Conservation (phyloP, 2,888 invertebrate genomes). For the Endomychus coccineus region DNA sequence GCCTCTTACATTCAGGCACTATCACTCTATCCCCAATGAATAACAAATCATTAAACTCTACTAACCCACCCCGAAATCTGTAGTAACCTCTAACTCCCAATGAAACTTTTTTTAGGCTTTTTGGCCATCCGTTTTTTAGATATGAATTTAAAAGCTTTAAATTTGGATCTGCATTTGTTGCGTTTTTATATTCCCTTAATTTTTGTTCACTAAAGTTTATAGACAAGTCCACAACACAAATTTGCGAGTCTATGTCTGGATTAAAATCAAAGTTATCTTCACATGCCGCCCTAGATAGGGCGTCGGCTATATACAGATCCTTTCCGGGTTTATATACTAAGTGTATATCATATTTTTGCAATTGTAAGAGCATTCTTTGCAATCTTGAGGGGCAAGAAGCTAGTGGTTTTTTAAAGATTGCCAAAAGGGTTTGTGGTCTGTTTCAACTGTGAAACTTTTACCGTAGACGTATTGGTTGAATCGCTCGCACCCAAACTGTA, state of each 20-base stretch:
- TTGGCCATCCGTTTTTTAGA: too few species aligned
- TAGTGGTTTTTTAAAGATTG: constrained; percentile 25
- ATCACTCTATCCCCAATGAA: too few species aligned
- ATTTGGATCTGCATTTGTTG: too few species aligned
- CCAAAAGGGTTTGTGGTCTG: constrained; percentile 35
- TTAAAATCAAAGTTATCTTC: constrained; percentile 13
- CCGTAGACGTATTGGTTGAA: constrained; percentile 33
- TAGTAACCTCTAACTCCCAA: too few species aligned
- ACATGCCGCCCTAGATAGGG: constrained; percentile 14
- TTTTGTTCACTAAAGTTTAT: constrained; percentile 6
- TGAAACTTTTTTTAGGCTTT: too few species aligned
- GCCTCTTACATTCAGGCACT: too few species aligned
- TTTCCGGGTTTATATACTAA: constrained; percentile 19
- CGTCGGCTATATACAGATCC: constrained; percentile 18
- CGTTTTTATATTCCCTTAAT: constrained; percentile 8
- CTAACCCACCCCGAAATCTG: too few species aligned
- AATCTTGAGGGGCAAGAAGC: constrained; percentile 16
- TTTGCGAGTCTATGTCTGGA: constrained; percentile 16
- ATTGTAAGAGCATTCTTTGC: constrained; percentile 17
- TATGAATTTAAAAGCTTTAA: too few species aligned
- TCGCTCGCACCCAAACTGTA: constrained; percentile 23
- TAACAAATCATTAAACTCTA: too few species aligned
- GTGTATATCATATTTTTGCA: constrained; percentile 16
- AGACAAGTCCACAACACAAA: constrained; percentile 8
- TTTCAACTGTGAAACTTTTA: constrained; percentile 27